Base-by-base conservation (phyloP, 2,797 vertebrate genomes). In the Onychomys torridus region DNA sequence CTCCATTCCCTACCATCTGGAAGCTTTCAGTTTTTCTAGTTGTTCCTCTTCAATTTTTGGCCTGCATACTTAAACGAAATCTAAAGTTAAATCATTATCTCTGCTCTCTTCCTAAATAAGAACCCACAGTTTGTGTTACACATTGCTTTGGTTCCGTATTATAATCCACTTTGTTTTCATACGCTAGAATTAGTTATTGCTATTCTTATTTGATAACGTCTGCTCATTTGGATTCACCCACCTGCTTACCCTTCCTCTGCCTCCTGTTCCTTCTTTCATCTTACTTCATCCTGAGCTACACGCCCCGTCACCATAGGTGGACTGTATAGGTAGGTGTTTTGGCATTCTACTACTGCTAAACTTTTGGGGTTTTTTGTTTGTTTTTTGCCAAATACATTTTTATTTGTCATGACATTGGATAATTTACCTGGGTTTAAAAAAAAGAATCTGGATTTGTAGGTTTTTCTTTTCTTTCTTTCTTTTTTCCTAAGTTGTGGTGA, bases 11-110 rank as follows among this genome's bases (percentile, higher is more conserved):
- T 16, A 34, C 87, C 16, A 49, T 93, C 79, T 86, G 92, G 43
- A 90, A 95, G 7, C 77, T 95, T 97, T 90, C n/a, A 65, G 8
- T 82, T 94, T 79, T 93, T 96, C 91, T 90, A 94, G 69, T 90
- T 82, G 37, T n/a, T 83, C 43, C 40, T 86, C 69, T 90, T 94
- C 91, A 79, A 87, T 73, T 95, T 93, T 95, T 94, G 88, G 79
- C 75, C 76, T 67, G 40, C 46, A 25, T 95, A 79, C 49, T 90
- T 94, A 63, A 91, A 13, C 89, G 49, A 91, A 94, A 91, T 91
- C 75, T 96, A 55, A 94, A 94, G 73, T 96, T 93, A 96, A 91
- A 75, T 96, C 55, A 83, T 34, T 83, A 61, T 86, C 75, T 89
- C 40, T 75, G 13, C 32, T 79, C 19, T 82, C 23, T 75, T 90